These are phyloP conservation scores for Plusia festucae DNA, from an alignment of 2,888 invertebrate genomes.

Conservation along the genomic window DNA sequence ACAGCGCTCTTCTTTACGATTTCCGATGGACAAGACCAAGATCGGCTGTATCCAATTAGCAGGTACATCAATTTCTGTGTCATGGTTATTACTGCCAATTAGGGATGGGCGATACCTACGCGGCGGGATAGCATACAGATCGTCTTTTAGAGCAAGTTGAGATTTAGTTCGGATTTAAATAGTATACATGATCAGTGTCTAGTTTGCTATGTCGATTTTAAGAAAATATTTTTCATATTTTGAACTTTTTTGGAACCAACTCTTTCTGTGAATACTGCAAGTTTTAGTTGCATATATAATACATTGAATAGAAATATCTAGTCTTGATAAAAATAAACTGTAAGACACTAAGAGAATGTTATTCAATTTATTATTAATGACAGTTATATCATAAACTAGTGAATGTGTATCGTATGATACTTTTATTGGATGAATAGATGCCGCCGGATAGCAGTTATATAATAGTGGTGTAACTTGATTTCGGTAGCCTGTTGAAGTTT, in stretches of 20 bases:
- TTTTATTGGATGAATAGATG: constrained; percentile 52
- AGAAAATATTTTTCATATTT: no score
- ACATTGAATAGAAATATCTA: constrained; percentile 51
- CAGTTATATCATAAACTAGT: constrained; percentile 59
- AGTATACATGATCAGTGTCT: not conserved
- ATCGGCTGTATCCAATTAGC: constrained; percentile 64
- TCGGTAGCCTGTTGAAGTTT: constrained; percentile 24
- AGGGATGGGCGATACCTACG: constrained; percentile 53
- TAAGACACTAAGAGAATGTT: constrained; percentile 40
- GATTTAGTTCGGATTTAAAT: constrained; percentile 42
- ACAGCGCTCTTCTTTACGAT: constrained; percentile 63
- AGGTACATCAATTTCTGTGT: constrained; percentile 61
- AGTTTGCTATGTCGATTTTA: not conserved
- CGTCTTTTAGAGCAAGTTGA: constrained; percentile 46
- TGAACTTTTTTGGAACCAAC: constrained; percentile 10
- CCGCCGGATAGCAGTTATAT: constrained; percentile 51
- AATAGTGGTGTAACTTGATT: constrained; percentile 52
- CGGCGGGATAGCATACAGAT: constrained; percentile 35
- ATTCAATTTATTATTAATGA: constrained; percentile 63
- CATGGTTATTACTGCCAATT: constrained; percentile 59
- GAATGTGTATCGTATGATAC: constrained; percentile 60
- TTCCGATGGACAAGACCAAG: constrained; percentile 64
- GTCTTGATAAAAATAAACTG: constrained; percentile 55
- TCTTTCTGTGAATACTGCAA: constrained; percentile 12
- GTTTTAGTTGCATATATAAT: not conserved